Conservation (phyloP, 2,797 vertebrate genomes). For the Pygocentrus nattereri region DNA sequence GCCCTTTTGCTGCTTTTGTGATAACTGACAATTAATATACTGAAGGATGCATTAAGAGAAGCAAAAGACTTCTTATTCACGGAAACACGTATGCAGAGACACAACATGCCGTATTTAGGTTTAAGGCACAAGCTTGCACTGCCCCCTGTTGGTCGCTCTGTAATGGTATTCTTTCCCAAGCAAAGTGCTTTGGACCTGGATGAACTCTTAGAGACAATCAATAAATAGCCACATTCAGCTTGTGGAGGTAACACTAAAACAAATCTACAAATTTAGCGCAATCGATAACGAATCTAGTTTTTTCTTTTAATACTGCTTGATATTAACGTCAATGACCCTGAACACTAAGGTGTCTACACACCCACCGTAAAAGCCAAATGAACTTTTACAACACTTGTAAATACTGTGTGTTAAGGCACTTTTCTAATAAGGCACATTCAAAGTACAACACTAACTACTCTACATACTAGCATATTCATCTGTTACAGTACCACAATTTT, state of each 20-base stretch:
- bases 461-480: constrained; percentile 7
- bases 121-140: not conserved
- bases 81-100: not conserved
- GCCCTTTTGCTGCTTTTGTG: not conserved
- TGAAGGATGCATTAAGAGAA: not conserved
- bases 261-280: not conserved
- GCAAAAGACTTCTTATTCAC: not conserved
- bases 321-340: not conserved
- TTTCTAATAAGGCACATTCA: constrained; percentile 18
- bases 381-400: not conserved
- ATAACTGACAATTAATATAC: not conserved
- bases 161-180: not conserved
- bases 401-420: constrained; percentile 9
- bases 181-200: not conserved
- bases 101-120: not conserved
- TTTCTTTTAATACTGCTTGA: not conserved
- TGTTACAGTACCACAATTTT: constrained; percentile 1
- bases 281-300: not conserved
- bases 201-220: not conserved
- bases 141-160: constrained; percentile 25
- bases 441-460: not conserved
- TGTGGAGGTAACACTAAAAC: not conserved
- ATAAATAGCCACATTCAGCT: not conserved
- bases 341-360: constrained; percentile 13
- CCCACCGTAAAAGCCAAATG: not conserved